These are phyloP conservation scores for Vulpes lagopus DNA, from an alignment of 2,113 vertebrate genomes.

Conservation along the genomic window DNA sequence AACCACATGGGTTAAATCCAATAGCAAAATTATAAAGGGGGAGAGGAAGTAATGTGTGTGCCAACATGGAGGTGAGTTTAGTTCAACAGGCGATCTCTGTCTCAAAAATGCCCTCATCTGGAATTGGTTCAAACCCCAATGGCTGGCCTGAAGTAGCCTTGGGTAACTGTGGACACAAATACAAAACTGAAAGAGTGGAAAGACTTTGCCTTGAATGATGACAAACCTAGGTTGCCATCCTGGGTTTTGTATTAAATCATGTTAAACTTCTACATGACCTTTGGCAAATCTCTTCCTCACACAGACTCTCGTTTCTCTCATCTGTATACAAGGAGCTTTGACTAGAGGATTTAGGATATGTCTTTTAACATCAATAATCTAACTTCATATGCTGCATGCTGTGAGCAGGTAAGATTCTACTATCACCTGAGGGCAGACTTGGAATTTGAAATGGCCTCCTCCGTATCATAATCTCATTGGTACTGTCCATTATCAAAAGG, in stretches of 20 bases:
- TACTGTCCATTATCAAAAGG: not conserved
- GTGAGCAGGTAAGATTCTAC: not conserved
- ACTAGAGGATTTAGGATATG: not conserved
- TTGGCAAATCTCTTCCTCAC: not conserved
- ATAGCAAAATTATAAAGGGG: slow-evolving; percentile 52
- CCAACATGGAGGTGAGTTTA: slow-evolving; percentile 28
- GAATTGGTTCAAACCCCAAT: not conserved
- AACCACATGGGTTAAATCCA: slow-evolving; percentile 59
- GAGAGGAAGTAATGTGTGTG: not conserved
- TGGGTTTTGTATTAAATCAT: not conserved
- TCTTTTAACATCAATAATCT: not conserved
- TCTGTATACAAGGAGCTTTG: not conserved
- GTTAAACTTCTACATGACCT: not conserved
- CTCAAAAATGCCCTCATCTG: not conserved
- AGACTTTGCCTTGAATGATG: not conserved
- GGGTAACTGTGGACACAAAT: not conserved
- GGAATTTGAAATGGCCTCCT: not conserved
- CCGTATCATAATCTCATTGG: not conserved
- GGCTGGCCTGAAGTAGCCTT: slow-evolving; percentile 23
- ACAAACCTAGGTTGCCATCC: not conserved
- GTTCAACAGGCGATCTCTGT: slow-evolving; percentile 51
- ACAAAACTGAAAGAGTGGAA: not conserved
- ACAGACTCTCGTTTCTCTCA: not conserved
- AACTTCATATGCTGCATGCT: not conserved
- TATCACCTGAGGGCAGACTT: not conserved